These are phyloP conservation scores for Perithous albicinctus DNA, from an alignment of 2,888 invertebrate genomes.

Conservation along the genomic window DNA sequence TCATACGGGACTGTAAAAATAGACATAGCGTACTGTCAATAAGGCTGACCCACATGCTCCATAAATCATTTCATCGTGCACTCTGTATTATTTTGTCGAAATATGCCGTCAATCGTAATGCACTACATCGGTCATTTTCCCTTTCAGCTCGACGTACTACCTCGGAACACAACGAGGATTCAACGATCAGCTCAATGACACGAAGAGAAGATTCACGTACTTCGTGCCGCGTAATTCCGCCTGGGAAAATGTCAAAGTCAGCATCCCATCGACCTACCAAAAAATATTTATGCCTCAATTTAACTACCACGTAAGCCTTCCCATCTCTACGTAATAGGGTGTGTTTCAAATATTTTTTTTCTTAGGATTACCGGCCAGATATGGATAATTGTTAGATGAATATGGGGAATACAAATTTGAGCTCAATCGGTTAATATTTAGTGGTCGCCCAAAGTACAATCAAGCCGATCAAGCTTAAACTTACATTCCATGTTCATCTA, in stretches of 20 bases:
- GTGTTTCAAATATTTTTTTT: too few relatives aligned
- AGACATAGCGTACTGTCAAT: neutral
- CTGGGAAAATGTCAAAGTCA: constrained; percentile 92
- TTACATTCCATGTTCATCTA: too few relatives aligned
- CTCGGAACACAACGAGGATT: constrained; percentile 91
- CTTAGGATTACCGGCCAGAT: too few relatives aligned
- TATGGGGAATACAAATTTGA: too few relatives aligned
- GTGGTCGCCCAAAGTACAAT: too few relatives aligned
- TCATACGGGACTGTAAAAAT: neutral
- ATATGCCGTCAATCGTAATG: constrained; percentile 13
- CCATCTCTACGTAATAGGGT: neutral
- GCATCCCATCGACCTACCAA: constrained; percentile 93
- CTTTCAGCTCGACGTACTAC: constrained; percentile 90
- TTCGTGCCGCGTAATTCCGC: constrained; percentile 96
- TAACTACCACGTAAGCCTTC: constrained; percentile 90
- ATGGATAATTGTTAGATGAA: too few relatives aligned
- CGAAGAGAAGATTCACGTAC: constrained; percentile 93
- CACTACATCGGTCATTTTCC: constrained; percentile 21
- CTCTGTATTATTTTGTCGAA: neutral
- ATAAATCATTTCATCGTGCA: constrained; percentile 1
- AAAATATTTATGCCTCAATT: constrained; percentile 93
- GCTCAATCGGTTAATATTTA: too few relatives aligned
- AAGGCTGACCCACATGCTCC: neutral
- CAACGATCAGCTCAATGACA: constrained; percentile 91
- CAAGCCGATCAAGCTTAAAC: too few relatives aligned